phyloP scores from a whole-genome alignment of 2,888 invertebrate species.

The Meganola albula region DNA sequence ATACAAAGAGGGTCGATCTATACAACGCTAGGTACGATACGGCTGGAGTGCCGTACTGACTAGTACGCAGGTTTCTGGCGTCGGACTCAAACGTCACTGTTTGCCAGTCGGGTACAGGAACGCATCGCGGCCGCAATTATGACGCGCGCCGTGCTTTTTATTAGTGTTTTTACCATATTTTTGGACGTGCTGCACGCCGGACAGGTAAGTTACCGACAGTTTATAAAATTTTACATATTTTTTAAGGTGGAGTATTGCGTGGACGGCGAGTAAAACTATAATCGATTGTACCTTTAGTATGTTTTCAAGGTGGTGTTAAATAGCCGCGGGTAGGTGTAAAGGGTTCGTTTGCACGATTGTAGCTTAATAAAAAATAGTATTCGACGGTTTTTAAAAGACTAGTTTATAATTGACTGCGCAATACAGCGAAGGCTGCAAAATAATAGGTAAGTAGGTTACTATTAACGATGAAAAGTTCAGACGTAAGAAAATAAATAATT shows the following conservation, averaged over 20 bases:
- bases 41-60: too few relatives aligned
- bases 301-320: slow-evolving; percentile 67
- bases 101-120: slow-evolving; percentile 48
- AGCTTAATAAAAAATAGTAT: slow-evolving; percentile 61
- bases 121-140: slow-evolving; percentile 75
- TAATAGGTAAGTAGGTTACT: too few relatives aligned
- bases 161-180: slow-evolving; percentile 78
- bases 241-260: slow-evolving; percentile 15
- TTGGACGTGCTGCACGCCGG: slow-evolving; percentile 76
- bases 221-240: slow-evolving; percentile 22
- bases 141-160: slow-evolving; percentile 79
- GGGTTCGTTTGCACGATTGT: slow-evolving; percentile 41
- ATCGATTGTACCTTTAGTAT: slow-evolving; percentile 68
- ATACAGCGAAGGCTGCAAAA: too few relatives aligned
- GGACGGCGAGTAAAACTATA: slow-evolving; percentile 47
- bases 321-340: slow-evolving; percentile 61
- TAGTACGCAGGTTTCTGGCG: slow-evolving; percentile 74
- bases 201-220: slow-evolving; percentile 70
- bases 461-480: too few relatives aligned
- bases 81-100: slow-evolving; percentile 55
- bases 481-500: too few relatives aligned
- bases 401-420: too few relatives aligned
- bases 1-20: slow-evolving; percentile 71
- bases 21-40: slow-evolving; percentile 57
- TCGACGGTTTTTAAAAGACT: slow-evolving; percentile 31